Evolutionary conservation across 2,797 vertebrate species (phyloP).

Genomic region (Chiloscyllium punctatum): DNA sequence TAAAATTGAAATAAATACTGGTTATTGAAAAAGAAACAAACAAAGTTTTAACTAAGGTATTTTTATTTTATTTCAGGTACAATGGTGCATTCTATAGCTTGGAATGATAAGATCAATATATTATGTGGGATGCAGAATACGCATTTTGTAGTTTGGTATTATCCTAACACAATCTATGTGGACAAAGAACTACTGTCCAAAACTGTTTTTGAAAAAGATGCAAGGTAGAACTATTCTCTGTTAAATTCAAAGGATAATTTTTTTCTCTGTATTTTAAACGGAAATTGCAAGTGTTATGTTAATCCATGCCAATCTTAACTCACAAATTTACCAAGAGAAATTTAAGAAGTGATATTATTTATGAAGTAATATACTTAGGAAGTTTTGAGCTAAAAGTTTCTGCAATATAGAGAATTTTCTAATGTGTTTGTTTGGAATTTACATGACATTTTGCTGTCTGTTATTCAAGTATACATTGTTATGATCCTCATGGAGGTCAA

Average conservation of each 20-base stretch:
- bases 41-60: neutral
- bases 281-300: neutral
- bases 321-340: neutral
- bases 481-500: neutral
- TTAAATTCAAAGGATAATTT: neutral
- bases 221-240: conserved; percentile 61
- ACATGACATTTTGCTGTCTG: neutral
- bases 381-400: neutral
- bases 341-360: neutral
- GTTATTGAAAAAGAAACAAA: neutral
- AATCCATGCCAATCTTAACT: neutral
- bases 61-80: conserved; percentile 60
- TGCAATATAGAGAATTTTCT: neutral
- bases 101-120: conserved; percentile 84
- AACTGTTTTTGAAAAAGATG: conserved; percentile 76
- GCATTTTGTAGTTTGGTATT: conserved; percentile 83
- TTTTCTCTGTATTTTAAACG: neutral
- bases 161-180: conserved; percentile 77
- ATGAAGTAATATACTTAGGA: neutral
- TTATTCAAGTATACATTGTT: neutral
- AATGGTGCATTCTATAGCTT: conserved; percentile 86
- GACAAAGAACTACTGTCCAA: conserved; percentile 85
- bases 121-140: conserved; percentile 86
- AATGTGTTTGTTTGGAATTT: neutral
- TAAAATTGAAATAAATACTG: neutral